Percentiles rank a stretch among this genome's conserved stretches.
Conservation (phyloP, 2,888 invertebrate species). For the Leucozona laternaria region DNA sequence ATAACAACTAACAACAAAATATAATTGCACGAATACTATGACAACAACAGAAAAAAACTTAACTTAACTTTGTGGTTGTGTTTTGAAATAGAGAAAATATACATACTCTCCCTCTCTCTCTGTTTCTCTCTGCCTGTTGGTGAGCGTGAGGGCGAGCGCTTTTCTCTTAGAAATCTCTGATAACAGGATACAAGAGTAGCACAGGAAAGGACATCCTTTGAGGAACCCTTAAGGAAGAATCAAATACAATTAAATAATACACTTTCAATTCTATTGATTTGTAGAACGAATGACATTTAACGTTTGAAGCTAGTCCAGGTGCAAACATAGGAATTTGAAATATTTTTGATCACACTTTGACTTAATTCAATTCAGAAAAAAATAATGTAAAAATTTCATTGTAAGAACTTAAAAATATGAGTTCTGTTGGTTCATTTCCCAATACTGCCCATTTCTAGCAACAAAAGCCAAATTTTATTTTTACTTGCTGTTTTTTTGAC, state of each 20-base stretch:
- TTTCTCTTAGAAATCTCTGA: constrained; percentile 23
- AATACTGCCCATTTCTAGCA: too few species aligned
- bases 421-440: too few species aligned
- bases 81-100: background rate
- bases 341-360: background rate
- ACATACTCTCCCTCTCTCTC: constrained; percentile 5
- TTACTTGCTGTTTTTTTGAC: too few species aligned
- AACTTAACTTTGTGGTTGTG: constrained; percentile 26
- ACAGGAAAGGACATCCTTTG: background rate
- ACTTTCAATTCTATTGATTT: constrained; percentile 30
- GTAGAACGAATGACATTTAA: background rate
- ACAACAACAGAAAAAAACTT: background rate
- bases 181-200: background rate
- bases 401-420: too few species aligned
- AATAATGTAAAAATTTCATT: too few species aligned
- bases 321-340: background rate
- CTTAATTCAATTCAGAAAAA: too few species aligned
- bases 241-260: background rate
- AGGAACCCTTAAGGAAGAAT: background rate
- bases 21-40: constrained; percentile 70
- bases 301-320: background rate
- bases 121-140: background rate
- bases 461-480: too few species aligned
- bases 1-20: constrained; percentile 71
- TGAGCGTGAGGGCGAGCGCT: too few species aligned